Base-by-base conservation (phyloP, 1,140 invertebrate species). In the Habropoda laboriosa region DNA sequence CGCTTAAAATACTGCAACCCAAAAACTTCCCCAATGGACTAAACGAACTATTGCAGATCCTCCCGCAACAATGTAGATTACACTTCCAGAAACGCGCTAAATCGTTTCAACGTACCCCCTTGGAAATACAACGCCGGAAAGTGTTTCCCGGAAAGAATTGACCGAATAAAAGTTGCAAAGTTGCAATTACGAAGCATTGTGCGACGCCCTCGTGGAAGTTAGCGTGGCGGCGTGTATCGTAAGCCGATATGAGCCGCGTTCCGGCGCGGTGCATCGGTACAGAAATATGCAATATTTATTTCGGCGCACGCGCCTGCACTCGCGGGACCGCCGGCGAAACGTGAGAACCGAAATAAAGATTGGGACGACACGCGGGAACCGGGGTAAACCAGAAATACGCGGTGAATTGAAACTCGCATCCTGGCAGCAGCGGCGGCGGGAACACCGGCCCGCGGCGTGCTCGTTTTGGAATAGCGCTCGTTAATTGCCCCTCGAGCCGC, bases 291-390 rank as follows among this genome's bases (percentile, higher is more conserved):
- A 67, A 87, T 87, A 87, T 85, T 83, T 87, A 85, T 85, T 79
- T 80, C 78, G 80, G 63, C 64, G 63, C 74, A 71, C 70, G 79
- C 75, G 57, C 80, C 64, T 35, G 38, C 77, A 64, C 58, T 21
- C 64, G 61, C 40, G 49, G 18, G 55, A 30, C 57, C 53, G 76
- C 63, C 82, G 61, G 35, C 81, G 82, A 86, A 87, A 87, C 79
- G 86, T 87, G 86, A 87, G 85, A 87, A 86, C 86, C 79, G 79
- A 87, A 87, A 87, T 84, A 87, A 87, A 87, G 79, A 84, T 83
- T 86, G 73, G 81, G 77, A 76, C 83, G 83, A 82, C 72, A 77
- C 82, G 83, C 82, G 81, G 73, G 83, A 63, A 64, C 64, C 80
- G 57, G 57, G 70, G 61, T 74, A 71, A 64, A 81, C 81, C 85